These are phyloP conservation scores for Rhyzopertha dominica DNA, from an alignment of 1,140 invertebrate genomes.

Conservation along the genomic window DNA sequence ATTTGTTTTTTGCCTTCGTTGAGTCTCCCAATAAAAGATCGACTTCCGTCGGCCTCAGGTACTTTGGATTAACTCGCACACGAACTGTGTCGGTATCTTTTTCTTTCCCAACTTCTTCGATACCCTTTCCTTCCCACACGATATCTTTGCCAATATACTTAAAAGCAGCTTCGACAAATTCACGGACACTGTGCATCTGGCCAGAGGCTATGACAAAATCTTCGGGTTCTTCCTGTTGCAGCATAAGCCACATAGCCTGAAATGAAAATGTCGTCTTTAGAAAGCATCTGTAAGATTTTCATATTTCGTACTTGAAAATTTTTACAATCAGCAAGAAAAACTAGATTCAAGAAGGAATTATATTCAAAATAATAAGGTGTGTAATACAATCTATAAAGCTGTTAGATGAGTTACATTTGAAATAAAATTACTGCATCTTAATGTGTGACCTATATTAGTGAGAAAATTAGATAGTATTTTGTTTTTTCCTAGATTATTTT, in stretches of 20 bases:
- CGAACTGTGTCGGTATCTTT: conserved; percentile 72
- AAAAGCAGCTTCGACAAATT: conserved; percentile 95
- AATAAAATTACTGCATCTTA: no score
- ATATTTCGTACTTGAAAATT: no score
- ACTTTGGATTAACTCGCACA: conserved; percentile 89
- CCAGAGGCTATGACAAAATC: conserved; percentile 98
- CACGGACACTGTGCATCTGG: conserved; percentile 88
- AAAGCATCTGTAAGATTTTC: no score
- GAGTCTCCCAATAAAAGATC: conserved; percentile 87
- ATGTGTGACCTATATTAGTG: no score
- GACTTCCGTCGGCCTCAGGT: conserved; percentile 97
- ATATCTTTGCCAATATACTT: conserved; percentile 67
- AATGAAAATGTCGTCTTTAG: no score
- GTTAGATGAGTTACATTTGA: no score
- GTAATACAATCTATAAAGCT: no score
- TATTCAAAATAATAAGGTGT: no score
- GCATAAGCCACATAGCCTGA: conserved; percentile 99
- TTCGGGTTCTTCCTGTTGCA: conserved; percentile 89
- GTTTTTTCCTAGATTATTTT: no score
- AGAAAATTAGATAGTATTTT: no score
- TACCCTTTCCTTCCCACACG: conserved; percentile 81
- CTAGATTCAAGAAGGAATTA: no score
- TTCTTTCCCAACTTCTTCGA: conserved; percentile 91
- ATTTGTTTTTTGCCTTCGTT: conserved; percentile 76
- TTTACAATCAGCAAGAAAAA: no score